Percentiles rank a stretch among this genome's conserved stretches.
Evolutionary conservation across 2,888 invertebrate species (phyloP).

Genomic region (Campopleginae sp.): DNA sequence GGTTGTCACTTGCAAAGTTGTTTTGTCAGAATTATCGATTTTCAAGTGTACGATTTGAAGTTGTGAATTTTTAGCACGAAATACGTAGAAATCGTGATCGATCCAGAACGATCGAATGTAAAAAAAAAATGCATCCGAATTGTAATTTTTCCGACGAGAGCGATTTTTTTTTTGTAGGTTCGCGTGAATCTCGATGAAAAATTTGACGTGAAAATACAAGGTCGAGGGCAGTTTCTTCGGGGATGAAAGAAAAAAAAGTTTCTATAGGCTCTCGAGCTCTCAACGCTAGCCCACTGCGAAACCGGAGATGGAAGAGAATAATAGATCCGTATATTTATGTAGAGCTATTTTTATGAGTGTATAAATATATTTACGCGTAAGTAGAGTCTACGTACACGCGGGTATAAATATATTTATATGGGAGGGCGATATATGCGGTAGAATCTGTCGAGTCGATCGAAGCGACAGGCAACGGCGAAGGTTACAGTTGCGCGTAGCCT

Average conservation of each 20-base stretch:
- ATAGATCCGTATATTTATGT: not conserved
- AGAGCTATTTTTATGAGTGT: not conserved
- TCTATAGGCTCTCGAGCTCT: not conserved
- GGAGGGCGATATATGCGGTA: constrained; percentile 37
- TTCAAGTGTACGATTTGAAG: too few species aligned
- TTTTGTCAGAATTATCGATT: not conserved
- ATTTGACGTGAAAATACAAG: not conserved
- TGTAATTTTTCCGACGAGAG: too few species aligned
- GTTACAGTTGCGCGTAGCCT: constrained; percentile 74
- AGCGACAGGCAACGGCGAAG: constrained; percentile 77
- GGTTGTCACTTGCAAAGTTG: not conserved
- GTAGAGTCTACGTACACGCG: not conserved
- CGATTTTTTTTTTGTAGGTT: not conserved
- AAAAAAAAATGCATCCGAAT: not conserved
- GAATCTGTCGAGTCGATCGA: constrained; percentile 56
- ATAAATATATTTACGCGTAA: not conserved
- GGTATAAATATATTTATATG: constrained; percentile 7
- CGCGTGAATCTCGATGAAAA: not conserved
- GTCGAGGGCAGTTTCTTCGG: not conserved
- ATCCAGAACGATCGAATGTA: not conserved
- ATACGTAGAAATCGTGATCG: not conserved
- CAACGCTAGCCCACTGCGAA: not conserved
- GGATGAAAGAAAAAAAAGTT: constrained; percentile 10
- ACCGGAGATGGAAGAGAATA: not conserved
- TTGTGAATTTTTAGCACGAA: not conserved